A percentile compares a stretch with the other conserved stretches of the same genome.
These are phyloP conservation scores for Urophycis tenuis DNA, from an alignment of 2,797 vertebrate genomes.

Conservation along the genomic window DNA sequence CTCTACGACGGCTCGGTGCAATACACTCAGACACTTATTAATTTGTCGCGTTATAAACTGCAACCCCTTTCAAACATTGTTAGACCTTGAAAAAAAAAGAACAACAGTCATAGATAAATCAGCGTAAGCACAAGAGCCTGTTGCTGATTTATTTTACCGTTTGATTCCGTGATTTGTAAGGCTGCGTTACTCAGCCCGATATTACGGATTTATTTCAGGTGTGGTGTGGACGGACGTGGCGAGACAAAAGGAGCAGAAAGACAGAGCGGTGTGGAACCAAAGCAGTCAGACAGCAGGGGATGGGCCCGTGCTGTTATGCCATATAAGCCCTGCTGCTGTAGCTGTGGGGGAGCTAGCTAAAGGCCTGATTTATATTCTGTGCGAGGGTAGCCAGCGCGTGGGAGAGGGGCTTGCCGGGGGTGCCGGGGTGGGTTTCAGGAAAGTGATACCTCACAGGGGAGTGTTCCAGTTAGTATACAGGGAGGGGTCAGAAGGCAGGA, in stretches of 20 bases:
- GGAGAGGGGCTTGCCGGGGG: neutral
- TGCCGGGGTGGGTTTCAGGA: conserved; percentile 16
- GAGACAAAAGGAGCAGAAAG: neutral
- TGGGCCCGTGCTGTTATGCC: conserved; percentile 8
- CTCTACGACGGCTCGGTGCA: neutral
- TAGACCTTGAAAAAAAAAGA: neutral
- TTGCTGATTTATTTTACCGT: neutral
- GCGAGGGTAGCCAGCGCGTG: neutral
- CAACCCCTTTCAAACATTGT: neutral
- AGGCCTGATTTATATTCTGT: conserved; percentile 33
- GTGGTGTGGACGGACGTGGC: neutral
- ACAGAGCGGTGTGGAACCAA: neutral
- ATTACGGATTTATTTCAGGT: neutral
- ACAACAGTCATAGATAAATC: neutral
- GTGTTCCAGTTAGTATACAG: neutral
- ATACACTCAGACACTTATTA: neutral
- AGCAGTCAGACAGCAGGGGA: conserved; percentile 7
- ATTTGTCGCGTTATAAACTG: neutral
- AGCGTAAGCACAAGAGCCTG: neutral
- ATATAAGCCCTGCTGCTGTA: neutral
- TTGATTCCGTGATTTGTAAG: neutral
- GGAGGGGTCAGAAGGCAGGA: neutral
- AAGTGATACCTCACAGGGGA: conserved; percentile 20
- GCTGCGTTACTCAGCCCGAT: neutral
- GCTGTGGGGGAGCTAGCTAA: conserved; percentile 10